Base-by-base conservation (phyloP, 2,113 vertebrate species). In the Cariama cristata region DNA sequence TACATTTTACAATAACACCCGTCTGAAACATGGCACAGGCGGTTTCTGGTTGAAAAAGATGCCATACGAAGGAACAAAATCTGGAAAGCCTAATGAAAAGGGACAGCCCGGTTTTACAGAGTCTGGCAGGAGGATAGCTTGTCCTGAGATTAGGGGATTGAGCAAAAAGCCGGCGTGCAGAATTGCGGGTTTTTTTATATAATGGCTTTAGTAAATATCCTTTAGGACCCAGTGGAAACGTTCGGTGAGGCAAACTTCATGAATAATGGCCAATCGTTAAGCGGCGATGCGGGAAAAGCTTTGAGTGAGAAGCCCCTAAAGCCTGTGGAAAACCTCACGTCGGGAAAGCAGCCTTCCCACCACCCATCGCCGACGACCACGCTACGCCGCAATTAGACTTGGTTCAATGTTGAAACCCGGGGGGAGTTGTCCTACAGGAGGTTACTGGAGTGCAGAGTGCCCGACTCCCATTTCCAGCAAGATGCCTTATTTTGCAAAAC, bases 401-500 rank as follows among this genome's bases (percentile, higher is more conserved):
- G 98, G 77, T 97, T 96, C 97, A 79, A 97, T 98, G 98, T 93
- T 97, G 73, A 96, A 94, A 89, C 72, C 86, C 23, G 24, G 91
- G 96, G 92, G 86, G 79, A 88, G 93, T 95, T 63, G 72, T 64
- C 74, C 91, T 17, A 2, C 96, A 38, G 84, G 96, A 97, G 91
- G 93, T 92, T 95, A 94, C 97, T 79, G 98, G 97, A 98, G 97
- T 96, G 96, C 98, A 85, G 95, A 53, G 96, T 93, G 95, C 91
- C 95, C 79, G 33, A 47, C 92, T 81, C 44, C 81, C 32, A 4
- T 86, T 86, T 26, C 83, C 95, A 73, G 86, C 98, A 97, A 52
- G 94, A 99, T 99, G 99, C 98, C 97, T 98, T 90, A 88, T 89
- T 98, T 98, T 77, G 56, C 97, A 73, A 98, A 98, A 96, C 72